These are phyloP conservation scores for Drosophila persimilis DNA, from an alignment of 1,140 invertebrate genomes.

Conservation along the genomic window DNA sequence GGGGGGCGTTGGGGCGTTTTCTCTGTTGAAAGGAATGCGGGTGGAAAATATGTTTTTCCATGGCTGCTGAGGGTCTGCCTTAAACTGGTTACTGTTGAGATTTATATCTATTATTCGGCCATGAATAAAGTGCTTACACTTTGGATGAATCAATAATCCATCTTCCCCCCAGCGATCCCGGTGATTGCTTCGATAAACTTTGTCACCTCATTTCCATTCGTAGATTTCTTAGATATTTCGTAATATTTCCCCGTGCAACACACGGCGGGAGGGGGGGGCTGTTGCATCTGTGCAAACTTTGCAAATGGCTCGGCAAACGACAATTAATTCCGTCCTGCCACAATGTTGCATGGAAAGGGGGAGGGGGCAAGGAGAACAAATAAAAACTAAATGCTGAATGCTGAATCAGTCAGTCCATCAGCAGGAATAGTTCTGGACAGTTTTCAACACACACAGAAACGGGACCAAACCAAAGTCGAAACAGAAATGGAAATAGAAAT, in stretches of 20 bases:
- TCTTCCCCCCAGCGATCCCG: not conserved
- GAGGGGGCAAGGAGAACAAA: conserved; percentile 40
- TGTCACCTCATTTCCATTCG: conserved; percentile 10
- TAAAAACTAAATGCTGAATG: conserved; percentile 47
- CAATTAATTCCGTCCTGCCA: conserved; percentile 67
- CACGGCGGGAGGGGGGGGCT: conserved; percentile 9
- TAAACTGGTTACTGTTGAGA: conserved; percentile 25
- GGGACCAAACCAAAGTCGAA: conserved; percentile 37
- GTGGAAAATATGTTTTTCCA: conserved; percentile 44
- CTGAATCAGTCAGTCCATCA: conserved; percentile 65
- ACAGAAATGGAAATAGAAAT: conserved; percentile 32
- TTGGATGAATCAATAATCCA: conserved; percentile 6
- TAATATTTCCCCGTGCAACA: conserved; percentile 24
- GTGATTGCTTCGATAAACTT: conserved; percentile 41
- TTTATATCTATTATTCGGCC: conserved; percentile 37
- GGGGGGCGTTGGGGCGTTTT: conserved; percentile 29
- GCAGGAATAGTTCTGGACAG: conserved; percentile 54
- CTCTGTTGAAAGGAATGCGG: conserved; percentile 31
- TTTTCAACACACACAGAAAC: conserved; percentile 43
- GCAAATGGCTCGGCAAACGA: conserved; percentile 55
- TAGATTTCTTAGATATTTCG: not conserved
- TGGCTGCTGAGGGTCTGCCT: not conserved
- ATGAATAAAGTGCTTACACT: conserved; percentile 20
- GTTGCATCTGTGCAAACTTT: conserved; percentile 50
- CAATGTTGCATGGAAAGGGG: conserved; percentile 25